Percentiles rank a stretch among this genome's conserved stretches.
Evolutionary conservation across 2,797 vertebrate genomes (phyloP).

Genomic region (Poecilia wingei): DNA sequence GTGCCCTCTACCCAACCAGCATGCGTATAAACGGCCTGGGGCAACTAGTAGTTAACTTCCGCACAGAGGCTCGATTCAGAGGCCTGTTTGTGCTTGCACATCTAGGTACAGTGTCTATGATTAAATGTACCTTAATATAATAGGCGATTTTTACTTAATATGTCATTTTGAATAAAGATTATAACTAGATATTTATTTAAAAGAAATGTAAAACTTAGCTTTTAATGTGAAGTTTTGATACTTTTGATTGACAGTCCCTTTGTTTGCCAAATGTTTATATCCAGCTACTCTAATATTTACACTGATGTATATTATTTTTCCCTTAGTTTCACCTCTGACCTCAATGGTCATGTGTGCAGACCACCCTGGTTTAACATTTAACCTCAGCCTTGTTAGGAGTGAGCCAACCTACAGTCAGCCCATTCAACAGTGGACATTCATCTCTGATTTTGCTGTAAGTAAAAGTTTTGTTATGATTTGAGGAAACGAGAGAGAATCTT

Average conservation of each 20-base stretch:
- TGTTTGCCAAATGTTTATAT: not conserved
- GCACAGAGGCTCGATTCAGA: slow-evolving; percentile 91
- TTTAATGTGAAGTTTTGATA: not conserved
- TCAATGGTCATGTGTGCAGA: slow-evolving; percentile 91
- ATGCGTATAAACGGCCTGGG: slow-evolving; percentile 93
- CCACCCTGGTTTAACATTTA: slow-evolving; percentile 90
- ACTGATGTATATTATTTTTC: not conserved
- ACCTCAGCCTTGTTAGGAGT: slow-evolving; percentile 87
- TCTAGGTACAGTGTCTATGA: slow-evolving; percentile 73
- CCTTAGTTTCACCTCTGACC: slow-evolving; percentile 82
- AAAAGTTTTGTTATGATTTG: not conserved
- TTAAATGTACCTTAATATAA: not conserved
- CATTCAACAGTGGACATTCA: slow-evolving; percentile 92
- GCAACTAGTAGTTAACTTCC: slow-evolving; percentile 93
- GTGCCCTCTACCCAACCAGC: slow-evolving; percentile 93
- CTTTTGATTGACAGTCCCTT: not conserved
- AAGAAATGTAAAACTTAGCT: not conserved
- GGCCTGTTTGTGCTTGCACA: slow-evolving; percentile 89
- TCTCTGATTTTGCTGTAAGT: slow-evolving; percentile 93
- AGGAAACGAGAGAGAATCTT: not conserved
- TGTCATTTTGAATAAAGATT: not conserved
- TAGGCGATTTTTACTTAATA: not conserved
- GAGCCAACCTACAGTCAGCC: slow-evolving; percentile 93
- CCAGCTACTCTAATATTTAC: not conserved
- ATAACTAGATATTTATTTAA: not conserved